Percentiles rank a stretch among this genome's conserved stretches.
phyloP scores from a whole-genome alignment of 1,140 invertebrate species.

The Bactericera cockerelli region DNA sequence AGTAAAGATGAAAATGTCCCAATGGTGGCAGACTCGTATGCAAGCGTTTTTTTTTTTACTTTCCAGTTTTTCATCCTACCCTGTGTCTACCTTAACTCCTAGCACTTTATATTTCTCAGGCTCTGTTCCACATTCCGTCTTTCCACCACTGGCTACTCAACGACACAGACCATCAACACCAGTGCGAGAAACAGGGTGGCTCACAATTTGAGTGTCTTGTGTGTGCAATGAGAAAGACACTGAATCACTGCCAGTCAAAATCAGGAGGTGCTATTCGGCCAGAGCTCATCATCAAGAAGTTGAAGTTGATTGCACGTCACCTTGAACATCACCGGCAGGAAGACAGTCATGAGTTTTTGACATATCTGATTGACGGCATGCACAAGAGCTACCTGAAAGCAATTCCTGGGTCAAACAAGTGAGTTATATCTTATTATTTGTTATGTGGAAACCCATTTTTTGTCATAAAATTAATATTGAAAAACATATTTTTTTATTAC shows the following conservation, averaged over 20 bases:
- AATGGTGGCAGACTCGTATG: no score
- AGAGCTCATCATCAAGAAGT: slow-evolving; percentile 37
- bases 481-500: no score
- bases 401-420: slow-evolving; percentile 37
- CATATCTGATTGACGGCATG: slow-evolving; percentile 86
- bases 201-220: slow-evolving; percentile 51
- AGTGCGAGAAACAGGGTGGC: slow-evolving; percentile 46
- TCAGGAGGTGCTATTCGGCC: slow-evolving; percentile 55
- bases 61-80: no score
- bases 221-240: slow-evolving; percentile 65
- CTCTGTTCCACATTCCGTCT: slow-evolving; percentile 73
- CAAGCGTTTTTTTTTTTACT: no score
- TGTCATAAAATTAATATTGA: no score
- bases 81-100: no score
- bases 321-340: slow-evolving; percentile 83
- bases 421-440: slow-evolving; percentile 21
- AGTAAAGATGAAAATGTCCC: no score
- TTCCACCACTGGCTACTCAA: slow-evolving; percentile 73
- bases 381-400: slow-evolving; percentile 69
- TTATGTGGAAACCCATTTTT: no score
- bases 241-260: slow-evolving; percentile 47
- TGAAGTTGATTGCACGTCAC: slow-evolving; percentile 43
- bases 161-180: slow-evolving; percentile 48
- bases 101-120: no score
- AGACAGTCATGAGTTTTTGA: slow-evolving; percentile 91